phyloP scores from a whole-genome alignment of 1,140 invertebrate genomes.

The Brachionus rubens region DNA sequence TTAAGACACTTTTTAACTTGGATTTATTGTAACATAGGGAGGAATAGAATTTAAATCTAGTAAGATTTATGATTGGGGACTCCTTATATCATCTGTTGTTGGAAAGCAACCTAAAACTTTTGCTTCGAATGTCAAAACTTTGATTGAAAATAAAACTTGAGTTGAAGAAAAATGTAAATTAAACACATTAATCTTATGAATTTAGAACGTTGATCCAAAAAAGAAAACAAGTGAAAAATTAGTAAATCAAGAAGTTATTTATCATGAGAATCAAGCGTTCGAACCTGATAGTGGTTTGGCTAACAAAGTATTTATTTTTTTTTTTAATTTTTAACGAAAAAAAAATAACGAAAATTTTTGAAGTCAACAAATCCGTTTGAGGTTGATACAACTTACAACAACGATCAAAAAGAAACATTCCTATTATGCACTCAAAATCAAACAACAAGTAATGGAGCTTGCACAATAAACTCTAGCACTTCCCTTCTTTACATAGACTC shows the following conservation, averaged over 20 bases:
- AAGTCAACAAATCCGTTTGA: constrained; percentile 9
- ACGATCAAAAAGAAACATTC: background rate
- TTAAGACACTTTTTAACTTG: too few species aligned
- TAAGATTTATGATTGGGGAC: too few species aligned
- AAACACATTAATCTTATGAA: background rate
- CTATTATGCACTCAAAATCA: constrained; percentile 4
- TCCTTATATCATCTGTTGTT: too few species aligned
- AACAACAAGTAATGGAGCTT: constrained; percentile 29
- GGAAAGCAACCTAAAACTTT: too few species aligned
- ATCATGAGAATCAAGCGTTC: constrained; percentile 24
- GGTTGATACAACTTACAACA: background rate
- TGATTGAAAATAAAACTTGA: too few species aligned
- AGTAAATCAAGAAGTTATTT: background rate
- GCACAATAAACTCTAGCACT: background rate
- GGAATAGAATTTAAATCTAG: too few species aligned
- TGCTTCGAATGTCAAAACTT: too few species aligned
- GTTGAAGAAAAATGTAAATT: background rate
- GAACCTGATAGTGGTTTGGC: background rate
- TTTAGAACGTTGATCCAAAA: constrained; percentile 22
- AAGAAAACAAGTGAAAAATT: background rate
- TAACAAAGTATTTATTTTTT: too few species aligned
- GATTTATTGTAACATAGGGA: too few species aligned
- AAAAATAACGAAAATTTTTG: background rate
- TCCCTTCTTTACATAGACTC: constrained; percentile 15
- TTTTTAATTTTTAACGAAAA: too few species aligned